These are phyloP conservation scores for Trachythela sp. DNA, from an alignment of 64 coral and sea anemone genomes.

Conservation along the genomic window DNA sequence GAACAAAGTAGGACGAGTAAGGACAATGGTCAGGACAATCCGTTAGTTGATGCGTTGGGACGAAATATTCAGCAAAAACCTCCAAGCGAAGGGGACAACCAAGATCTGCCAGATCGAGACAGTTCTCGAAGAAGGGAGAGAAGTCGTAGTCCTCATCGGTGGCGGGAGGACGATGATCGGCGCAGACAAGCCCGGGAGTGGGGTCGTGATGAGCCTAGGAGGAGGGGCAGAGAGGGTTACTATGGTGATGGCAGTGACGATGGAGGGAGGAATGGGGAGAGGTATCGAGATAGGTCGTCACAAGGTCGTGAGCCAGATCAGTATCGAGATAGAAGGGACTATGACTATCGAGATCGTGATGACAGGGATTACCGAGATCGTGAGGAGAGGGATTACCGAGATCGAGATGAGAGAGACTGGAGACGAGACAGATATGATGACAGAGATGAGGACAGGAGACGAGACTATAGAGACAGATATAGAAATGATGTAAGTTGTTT, in stretches of 20 bases:
- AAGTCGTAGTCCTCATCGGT: neutral
- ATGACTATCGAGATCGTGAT: no score
- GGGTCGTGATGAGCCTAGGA: neutral
- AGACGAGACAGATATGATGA: slow-evolving; percentile 1
- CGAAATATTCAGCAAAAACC: neutral
- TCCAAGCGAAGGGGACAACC: neutral
- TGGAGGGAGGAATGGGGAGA: neutral
- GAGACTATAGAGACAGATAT: neutral
- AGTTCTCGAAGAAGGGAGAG: neutral
- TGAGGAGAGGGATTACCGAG: neutral
- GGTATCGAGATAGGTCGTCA: neutral
- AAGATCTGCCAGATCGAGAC: neutral
- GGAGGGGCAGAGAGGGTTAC: neutral
- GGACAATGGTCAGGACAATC: neutral
- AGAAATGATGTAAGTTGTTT: neutral
- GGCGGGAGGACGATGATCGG: neutral
- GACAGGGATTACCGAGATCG: neutral
- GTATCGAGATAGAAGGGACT: neutral
- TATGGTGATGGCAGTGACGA: neutral
- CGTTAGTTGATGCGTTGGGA: neutral
- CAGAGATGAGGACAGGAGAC: neutral
- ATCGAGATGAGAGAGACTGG: neutral
- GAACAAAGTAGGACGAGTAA: neutral
- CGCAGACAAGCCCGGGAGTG: neutral
- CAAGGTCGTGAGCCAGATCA: neutral